phyloP scores from a whole-genome alignment of 2,797 vertebrate genomes.

The Sciurus carolinensis region DNA sequence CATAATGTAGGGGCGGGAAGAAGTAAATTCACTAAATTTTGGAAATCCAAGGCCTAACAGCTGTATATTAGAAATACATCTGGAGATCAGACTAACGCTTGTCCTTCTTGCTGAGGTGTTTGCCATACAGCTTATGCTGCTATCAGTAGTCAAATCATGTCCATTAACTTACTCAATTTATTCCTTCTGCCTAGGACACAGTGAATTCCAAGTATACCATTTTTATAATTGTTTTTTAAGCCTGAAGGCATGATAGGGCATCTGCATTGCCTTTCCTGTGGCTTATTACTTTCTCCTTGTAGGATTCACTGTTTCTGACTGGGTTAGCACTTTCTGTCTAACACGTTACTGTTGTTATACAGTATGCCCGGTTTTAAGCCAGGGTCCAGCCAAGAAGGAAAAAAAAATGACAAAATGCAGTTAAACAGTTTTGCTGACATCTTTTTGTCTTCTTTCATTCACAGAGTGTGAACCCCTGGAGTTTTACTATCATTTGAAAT shows the following conservation, averaged over 20 bases:
- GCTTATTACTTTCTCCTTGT: conserved; percentile 69
- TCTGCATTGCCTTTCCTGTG: neutral
- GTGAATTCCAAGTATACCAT: conserved; percentile 71
- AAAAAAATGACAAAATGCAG: conserved; percentile 48
- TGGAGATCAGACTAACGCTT: conserved; percentile 31
- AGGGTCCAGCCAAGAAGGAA: neutral
- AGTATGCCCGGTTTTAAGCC: conserved; percentile 62
- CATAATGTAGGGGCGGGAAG: neutral
- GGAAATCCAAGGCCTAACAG: neutral
- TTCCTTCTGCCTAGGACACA: conserved; percentile 59
- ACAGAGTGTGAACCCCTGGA: conserved; percentile 72
- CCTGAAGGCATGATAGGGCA: conserved; percentile 66
- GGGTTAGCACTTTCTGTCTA: conserved; percentile 72
- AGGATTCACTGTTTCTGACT: conserved; percentile 71
- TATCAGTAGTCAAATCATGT: conserved; percentile 68
- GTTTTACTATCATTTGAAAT: conserved; percentile 75
- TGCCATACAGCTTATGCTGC: neutral
- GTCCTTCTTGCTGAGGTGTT: conserved; percentile 55
- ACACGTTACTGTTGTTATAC: conserved; percentile 51
- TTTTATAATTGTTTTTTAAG: conserved; percentile 81
- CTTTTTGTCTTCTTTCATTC: conserved; percentile 77
- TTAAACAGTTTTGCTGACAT: conserved; percentile 73
- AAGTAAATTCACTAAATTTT: neutral
- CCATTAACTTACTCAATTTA: conserved; percentile 68
- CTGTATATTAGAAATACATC: conserved; percentile 59